phyloP scores from a whole-genome alignment of 2,888 invertebrate species.

The Microdon myrmicae region DNA sequence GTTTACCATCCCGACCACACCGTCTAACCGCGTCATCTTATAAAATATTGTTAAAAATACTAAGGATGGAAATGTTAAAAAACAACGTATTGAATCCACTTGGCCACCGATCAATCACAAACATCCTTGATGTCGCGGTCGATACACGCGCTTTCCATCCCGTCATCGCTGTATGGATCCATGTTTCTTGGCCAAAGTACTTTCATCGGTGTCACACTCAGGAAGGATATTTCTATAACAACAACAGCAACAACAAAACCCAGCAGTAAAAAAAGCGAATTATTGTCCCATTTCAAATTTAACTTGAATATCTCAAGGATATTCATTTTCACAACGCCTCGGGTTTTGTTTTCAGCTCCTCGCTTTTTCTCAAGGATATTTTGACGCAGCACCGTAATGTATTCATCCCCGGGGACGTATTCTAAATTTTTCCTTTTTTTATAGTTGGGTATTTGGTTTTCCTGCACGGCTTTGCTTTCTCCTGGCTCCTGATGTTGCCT shows the following conservation, averaged over 20 bases:
- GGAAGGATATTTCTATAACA: slow-evolving; percentile 23
- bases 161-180: slow-evolving; percentile 32
- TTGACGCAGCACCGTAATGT: slow-evolving; percentile 41
- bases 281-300: slow-evolving; percentile 21
- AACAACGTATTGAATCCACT: slow-evolving; percentile 40
- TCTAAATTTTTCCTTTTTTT: slow-evolving; percentile 37
- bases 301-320: slow-evolving; percentile 41
- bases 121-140: slow-evolving; percentile 28
- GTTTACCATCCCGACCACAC: slow-evolving; percentile 17
- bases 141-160: slow-evolving; percentile 1
- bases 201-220: no score
- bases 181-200: slow-evolving; percentile 28
- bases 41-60: slow-evolving; percentile 15
- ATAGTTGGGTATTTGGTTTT: slow-evolving; percentile 16
- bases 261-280: slow-evolving; percentile 26
- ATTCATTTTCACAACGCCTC: slow-evolving; percentile 40
- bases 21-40: slow-evolving; percentile 40
- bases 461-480: neutral
- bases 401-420: slow-evolving; percentile 48
- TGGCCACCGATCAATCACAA: slow-evolving; percentile 50
- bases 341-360: slow-evolving; percentile 28
- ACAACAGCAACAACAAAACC: slow-evolving; percentile 4
- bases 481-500: neutral
- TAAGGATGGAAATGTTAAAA: slow-evolving; percentile 7
- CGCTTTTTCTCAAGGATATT: slow-evolving; percentile 21